Base-by-base conservation (phyloP, 2,797 vertebrate genomes). In the Clarias fuscus region DNA sequence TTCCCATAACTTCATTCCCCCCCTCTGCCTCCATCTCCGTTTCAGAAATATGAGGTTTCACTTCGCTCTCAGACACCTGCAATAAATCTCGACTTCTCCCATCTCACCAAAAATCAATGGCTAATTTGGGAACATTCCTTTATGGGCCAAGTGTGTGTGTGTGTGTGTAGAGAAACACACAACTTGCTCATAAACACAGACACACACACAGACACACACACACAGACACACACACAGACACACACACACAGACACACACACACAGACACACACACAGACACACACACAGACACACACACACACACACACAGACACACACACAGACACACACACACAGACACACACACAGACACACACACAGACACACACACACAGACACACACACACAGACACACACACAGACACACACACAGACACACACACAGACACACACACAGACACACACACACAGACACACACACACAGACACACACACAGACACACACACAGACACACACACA, bases 31-130 rank as follows among this genome's bases (percentile, higher is more conserved):
- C 56, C 27, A 75, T 71, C 68, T 68, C 40, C 68, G 79, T 61
- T 27, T 18, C 53, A 80, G 88, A 93, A 89, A 93, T 89, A 92
- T 92, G 87, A 86, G 84, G 86, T 84, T 81, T 82, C 43, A 62
- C 90, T 68, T 89, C 86, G 73, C 85, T 68, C 83, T 85, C 86
- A 80, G 83, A 91, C 53, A 88, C 89, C 59, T 58, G 84, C 91
- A 88, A 94, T 94, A 91, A 91, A 95, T 94, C 90, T 92, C 85
- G 10, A 53, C 85, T 83, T 91, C 91, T 88, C 88, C 91, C 86
- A 82, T 88, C 91, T 88, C 65, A 85, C 85, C 56, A 68, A 82
- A 94, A 94, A 95, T 94, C 93, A 93, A 93, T 93, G 91, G 89
- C 90, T 91, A 90, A 93, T 93, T 94, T 92, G 83, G 88, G 72